phyloP scores from a whole-genome alignment of 2,888 invertebrate species.

The Diplolepis rosae region DNA sequence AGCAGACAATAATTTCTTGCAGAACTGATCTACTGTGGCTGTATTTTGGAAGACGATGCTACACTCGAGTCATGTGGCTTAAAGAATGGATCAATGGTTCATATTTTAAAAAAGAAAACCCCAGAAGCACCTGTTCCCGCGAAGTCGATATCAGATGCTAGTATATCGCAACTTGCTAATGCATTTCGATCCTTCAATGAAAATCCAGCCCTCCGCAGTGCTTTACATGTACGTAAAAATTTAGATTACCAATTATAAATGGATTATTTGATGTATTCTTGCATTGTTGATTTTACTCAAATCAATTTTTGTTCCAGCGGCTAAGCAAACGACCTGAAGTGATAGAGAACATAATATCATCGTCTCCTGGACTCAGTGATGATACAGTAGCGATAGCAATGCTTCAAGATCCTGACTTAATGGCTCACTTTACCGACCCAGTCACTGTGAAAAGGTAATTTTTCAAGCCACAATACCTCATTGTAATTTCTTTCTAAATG shows the following conservation, averaged over 20 bases:
- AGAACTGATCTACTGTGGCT: constrained; percentile 85
- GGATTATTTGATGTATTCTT: too few relatives aligned
- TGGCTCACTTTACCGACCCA: constrained; percentile 81
- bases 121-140: constrained; percentile 69
- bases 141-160: constrained; percentile 77
- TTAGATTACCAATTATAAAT: not conserved
- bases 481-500: too few relatives aligned
- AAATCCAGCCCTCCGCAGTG: constrained; percentile 79
- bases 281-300: not conserved
- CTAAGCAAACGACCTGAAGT: constrained; percentile 73
- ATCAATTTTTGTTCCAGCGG: constrained; percentile 54
- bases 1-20: constrained; percentile 38
- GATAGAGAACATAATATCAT: constrained; percentile 82
- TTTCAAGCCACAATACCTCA: not conserved
- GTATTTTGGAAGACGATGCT: constrained; percentile 79
- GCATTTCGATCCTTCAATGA: constrained; percentile 79
- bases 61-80: constrained; percentile 80
- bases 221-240: constrained; percentile 77
- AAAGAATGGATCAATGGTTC: constrained; percentile 76
- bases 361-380: constrained; percentile 81
- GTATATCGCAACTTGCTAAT: constrained; percentile 78
- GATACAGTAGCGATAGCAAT: constrained; percentile 85
- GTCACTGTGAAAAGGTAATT: constrained; percentile 78
- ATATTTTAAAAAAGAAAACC: constrained; percentile 75
- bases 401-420: constrained; percentile 84